A percentile compares a stretch with the other conserved stretches of the same genome.
These are phyloP conservation scores for Helogale parvula DNA, from an alignment of 2,113 vertebrate species.

Conservation along the genomic window DNA sequence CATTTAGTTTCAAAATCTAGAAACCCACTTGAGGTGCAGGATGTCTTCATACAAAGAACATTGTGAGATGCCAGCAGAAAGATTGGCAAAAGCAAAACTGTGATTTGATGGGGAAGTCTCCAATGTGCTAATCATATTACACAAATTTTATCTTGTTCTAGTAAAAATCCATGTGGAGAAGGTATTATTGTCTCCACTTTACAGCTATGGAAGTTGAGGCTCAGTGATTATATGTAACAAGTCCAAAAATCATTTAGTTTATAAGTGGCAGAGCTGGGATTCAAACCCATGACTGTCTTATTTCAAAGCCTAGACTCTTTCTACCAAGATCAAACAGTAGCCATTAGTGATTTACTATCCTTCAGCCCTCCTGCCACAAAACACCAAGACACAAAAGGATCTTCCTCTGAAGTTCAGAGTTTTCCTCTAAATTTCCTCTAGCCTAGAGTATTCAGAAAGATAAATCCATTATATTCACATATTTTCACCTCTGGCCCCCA, in stretches of 20 bases:
- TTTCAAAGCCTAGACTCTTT: not conserved
- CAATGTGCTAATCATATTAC: not conserved
- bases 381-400: not conserved
- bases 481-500: not conserved
- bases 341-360: not conserved
- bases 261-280: not conserved
- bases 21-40: not conserved
- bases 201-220: not conserved
- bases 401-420: not conserved
- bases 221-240: not conserved
- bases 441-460: not conserved
- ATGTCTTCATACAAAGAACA: not conserved
- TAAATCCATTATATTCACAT: not conserved
- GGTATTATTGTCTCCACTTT: not conserved
- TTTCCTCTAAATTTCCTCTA: not conserved
- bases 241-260: not conserved
- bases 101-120: not conserved
- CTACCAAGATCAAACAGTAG: not conserved
- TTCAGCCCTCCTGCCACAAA: not conserved
- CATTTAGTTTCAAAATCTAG: not conserved
- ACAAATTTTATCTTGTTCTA: not conserved
- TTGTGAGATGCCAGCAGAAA: not conserved
- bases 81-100: not conserved
- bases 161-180: not conserved
- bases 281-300: not conserved